Percentiles rank a stretch among this genome's conserved stretches.
phyloP scores from a whole-genome alignment of 64 coral and sea anemone species.

The Montipora foliosa region DNA sequence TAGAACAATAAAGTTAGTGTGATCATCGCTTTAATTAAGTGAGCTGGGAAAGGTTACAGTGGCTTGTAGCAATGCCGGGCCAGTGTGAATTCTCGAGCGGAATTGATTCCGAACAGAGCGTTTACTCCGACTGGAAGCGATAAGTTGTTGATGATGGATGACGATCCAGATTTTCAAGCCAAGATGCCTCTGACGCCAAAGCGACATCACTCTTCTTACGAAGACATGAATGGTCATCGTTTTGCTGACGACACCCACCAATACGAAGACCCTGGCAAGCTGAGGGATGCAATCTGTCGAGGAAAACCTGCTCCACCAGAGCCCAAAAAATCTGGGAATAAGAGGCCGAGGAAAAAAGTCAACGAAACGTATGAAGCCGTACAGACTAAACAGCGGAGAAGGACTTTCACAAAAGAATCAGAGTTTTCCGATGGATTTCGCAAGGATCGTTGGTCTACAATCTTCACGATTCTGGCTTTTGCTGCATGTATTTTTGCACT shows the following conservation, averaged over 20 bases:
- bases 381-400: conserved; percentile 1
- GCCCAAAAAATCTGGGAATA: conserved; percentile 16
- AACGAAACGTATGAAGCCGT: conserved; percentile 65
- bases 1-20: too few relatives aligned
- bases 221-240: conserved; percentile 49
- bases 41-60: background rate
- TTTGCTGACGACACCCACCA: conserved; percentile 40
- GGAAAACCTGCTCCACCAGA: conserved; percentile 13
- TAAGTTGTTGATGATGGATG: background rate
- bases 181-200: conserved; percentile 23
- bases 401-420: conserved; percentile 9
- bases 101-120: conserved; percentile 57
- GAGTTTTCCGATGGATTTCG: background rate
- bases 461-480: conserved; percentile 7
- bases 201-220: conserved; percentile 58
- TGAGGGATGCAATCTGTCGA: conserved; percentile 1
- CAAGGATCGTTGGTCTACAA: background rate
- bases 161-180: conserved; percentile 48
- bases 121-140: conserved; percentile 44
- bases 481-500: conserved; percentile 1
- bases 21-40: background rate
- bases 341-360: conserved; percentile 54
- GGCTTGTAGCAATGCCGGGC: conserved; percentile 49
- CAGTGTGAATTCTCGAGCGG: conserved; percentile 43
- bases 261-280: conserved; percentile 61